A percentile compares a stretch with the other conserved stretches of the same genome.
phyloP scores from a whole-genome alignment of 2,113 vertebrate species.

The Chaetorhynchus papuensis region DNA sequence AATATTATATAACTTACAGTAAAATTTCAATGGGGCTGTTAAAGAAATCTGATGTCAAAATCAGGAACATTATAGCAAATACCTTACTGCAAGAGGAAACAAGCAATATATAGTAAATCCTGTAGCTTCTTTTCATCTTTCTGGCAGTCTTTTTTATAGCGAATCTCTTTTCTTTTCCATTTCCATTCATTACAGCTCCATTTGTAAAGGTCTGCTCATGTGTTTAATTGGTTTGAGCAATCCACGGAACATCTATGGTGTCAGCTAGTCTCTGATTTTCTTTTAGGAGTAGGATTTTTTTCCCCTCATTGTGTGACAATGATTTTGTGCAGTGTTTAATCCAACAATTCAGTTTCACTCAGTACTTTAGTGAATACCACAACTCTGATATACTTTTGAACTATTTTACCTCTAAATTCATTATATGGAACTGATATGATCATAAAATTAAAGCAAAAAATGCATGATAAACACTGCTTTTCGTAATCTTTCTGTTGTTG shows the following conservation, averaged over 20 bases:
- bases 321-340: neutral
- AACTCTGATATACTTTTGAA: neutral
- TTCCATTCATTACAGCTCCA: neutral
- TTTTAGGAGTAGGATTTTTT: neutral
- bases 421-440: neutral
- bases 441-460: neutral
- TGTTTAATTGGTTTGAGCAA: neutral
- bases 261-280: neutral
- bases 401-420: neutral
- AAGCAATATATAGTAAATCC: neutral
- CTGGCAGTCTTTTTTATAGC: neutral
- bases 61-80: neutral
- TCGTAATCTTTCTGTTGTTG: neutral
- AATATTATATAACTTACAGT: neutral
- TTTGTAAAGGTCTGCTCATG: neutral
- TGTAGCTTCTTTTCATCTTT: neutral
- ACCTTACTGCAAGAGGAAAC: neutral
- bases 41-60: neutral
- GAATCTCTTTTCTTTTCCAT: neutral
- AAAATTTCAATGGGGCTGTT: neutral
- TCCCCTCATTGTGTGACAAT: accelerated
- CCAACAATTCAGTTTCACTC: neutral
- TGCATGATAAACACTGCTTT: neutral
- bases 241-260: neutral
- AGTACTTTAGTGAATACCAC: neutral